Base-by-base conservation (phyloP, 2,888 invertebrate species). In the Spicauda simplicius region DNA sequence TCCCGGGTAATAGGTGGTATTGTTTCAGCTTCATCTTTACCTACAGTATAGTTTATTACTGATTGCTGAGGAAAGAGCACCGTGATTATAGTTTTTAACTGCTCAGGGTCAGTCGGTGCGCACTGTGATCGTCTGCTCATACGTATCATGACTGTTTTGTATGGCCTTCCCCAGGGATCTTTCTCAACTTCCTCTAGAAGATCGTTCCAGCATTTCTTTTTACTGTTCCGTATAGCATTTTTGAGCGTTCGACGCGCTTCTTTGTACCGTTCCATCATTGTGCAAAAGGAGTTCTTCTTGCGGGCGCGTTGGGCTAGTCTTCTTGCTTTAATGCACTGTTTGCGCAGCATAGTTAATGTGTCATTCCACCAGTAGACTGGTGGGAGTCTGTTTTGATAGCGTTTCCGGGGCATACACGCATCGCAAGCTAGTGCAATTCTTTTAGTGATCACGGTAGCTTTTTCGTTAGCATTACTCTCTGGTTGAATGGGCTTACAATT, bases 241-340 rank as follows among this genome's bases (percentile, higher is more conserved):
- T 48, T 48, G n/a, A 48, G 48, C n/a, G 12, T 48, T 48, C n/a
- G 6, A 7, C 48, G n/a, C 6, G 48, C 16, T 16, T 48, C 12
- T 37, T 37, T 37, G 37, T 37, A 37, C 2, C 8, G 4, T 12
- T 37, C 12, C 37, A 11, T 37, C 37, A 37, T 12, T 37, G 37
- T 37, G 37, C 12, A 12, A 8, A 37, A 37, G 37, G 11, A 12
- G 37, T 8, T 37, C 12, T 37, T 12, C 37, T 48, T 48, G n/a
- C 48, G n/a, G 48, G n/a, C n/a, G 4, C 48, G n/a, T 48, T 48
- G 48, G 48, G 48, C n/a, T 16, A 48, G 48, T 48, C 48, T 48
- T 48, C 48, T 48, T 16, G 48, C 48, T 5, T 16, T n/a, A 16
- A 48, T 48, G 16, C 48, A 48, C 48, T 48, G n/a, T 48, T 48